Conservation (phyloP, 2,888 invertebrate genomes). For the Hydraecia micacea region DNA sequence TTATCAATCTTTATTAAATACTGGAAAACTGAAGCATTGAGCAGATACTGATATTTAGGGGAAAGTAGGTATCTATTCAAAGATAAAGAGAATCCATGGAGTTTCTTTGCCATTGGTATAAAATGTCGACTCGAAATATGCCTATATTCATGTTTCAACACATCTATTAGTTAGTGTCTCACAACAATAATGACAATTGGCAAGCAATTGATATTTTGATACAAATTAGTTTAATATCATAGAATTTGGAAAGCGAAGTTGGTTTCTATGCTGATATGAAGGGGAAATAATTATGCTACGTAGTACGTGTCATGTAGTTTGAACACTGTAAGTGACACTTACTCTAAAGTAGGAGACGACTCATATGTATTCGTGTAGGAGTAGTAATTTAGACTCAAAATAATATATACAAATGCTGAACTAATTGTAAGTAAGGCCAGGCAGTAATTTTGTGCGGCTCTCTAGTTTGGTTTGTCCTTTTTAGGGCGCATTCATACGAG, state of each 20-base stretch:
- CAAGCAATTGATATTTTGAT: background rate
- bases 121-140: too few relatives aligned
- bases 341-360: background rate
- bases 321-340: conserved; percentile 7
- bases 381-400: background rate
- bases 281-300: conserved; percentile 13
- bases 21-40: background rate
- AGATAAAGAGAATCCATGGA: background rate
- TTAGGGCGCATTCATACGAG: too few relatives aligned
- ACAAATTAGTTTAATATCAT: background rate
- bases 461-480: background rate
- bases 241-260: background rate
- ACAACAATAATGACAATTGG: background rate
- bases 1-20: conserved; percentile 60
- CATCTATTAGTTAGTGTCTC: background rate
- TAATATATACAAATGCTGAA: too few relatives aligned
- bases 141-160: background rate
- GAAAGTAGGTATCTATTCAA: background rate
- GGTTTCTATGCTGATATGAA: background rate
- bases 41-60: background rate
- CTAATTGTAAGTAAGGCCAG: too few relatives aligned
- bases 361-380: background rate
- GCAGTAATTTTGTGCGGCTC: background rate
- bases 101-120: background rate
- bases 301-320: conserved; percentile 3